Evolutionary conservation across 2,797 vertebrate genomes (phyloP).

Genomic region (Margarornis squamiger): DNA sequence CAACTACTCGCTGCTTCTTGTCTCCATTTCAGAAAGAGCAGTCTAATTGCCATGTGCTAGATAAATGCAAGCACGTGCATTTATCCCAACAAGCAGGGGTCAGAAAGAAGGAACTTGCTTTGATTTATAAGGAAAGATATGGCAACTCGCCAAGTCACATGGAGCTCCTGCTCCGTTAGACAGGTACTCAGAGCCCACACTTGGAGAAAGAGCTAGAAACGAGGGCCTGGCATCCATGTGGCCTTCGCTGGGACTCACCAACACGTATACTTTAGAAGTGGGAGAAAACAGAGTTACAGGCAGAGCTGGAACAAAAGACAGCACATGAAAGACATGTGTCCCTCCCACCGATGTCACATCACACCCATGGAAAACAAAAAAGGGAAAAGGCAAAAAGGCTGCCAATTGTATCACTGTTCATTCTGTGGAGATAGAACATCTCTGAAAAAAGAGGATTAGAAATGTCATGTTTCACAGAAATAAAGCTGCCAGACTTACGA

Average conservation of each 20-base stretch:
- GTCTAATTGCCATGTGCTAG: rapidly evolving
- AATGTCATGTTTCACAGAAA: rapidly evolving
- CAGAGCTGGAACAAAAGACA: rapidly evolving
- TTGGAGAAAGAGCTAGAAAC: background rate
- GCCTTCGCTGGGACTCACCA: background rate
- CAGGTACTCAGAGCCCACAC: background rate
- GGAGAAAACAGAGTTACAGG: too few relatives aligned
- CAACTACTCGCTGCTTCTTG: background rate
- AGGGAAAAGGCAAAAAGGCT: background rate
- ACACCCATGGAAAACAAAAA: rapidly evolving
- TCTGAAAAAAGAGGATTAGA: background rate
- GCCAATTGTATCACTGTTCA: rapidly evolving
- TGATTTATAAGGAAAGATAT: background rate
- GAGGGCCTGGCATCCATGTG: background rate
- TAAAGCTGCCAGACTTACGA: rapidly evolving
- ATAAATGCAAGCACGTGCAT: background rate
- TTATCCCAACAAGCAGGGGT: background rate
- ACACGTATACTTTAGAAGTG: rapidly evolving
- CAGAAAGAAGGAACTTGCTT: background rate
- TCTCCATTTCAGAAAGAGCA: background rate
- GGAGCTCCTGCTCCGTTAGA: rapidly evolving
- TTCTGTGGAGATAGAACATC: rapidly evolving
- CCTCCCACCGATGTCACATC: rapidly evolving
- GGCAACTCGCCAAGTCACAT: background rate
- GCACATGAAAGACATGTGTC: rapidly evolving